A percentile compares a stretch with the other conserved stretches of the same genome.
These are phyloP conservation scores for Eulemur albifrons DNA, from an alignment of 2,797 vertebrate species.

Conservation along the genomic window DNA sequence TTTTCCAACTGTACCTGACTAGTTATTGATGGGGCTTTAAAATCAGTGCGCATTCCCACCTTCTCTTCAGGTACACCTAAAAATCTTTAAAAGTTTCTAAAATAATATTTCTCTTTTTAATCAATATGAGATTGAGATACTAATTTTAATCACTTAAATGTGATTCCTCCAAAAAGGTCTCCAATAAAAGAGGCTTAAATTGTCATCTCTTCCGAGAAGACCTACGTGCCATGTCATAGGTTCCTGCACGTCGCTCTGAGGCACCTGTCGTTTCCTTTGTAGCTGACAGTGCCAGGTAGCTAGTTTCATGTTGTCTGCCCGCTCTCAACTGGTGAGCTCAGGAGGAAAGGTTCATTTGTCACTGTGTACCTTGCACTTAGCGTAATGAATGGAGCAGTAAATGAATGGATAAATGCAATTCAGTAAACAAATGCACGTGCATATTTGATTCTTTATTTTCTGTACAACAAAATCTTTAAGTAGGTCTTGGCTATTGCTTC, in stretches of 20 bases:
- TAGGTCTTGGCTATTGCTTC: background rate
- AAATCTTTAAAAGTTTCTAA: background rate
- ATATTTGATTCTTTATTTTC: background rate
- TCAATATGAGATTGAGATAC: background rate
- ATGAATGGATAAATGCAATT: background rate
- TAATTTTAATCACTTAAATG: background rate
- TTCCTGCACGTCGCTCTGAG: fast-evolving
- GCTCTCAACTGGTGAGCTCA: fast-evolving
- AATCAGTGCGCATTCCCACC: background rate
- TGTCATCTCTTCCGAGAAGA: background rate
- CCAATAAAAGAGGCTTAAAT: background rate
- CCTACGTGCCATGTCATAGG: fast-evolving
- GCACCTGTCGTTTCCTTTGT: background rate
- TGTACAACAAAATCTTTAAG: background rate
- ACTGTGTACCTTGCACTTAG: background rate
- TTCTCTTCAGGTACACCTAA: background rate
- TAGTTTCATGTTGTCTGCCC: background rate
- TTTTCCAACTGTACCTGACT: background rate
- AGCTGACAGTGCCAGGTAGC: too few relatives aligned
- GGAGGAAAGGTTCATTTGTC: background rate
- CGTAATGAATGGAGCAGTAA: background rate
- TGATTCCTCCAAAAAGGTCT: background rate
- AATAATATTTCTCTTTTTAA: background rate
- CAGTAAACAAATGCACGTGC: background rate
- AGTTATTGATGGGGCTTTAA: background rate